phyloP scores from a whole-genome alignment of 2,888 invertebrate genomes.

The Glyphotaelius pellucidus region DNA sequence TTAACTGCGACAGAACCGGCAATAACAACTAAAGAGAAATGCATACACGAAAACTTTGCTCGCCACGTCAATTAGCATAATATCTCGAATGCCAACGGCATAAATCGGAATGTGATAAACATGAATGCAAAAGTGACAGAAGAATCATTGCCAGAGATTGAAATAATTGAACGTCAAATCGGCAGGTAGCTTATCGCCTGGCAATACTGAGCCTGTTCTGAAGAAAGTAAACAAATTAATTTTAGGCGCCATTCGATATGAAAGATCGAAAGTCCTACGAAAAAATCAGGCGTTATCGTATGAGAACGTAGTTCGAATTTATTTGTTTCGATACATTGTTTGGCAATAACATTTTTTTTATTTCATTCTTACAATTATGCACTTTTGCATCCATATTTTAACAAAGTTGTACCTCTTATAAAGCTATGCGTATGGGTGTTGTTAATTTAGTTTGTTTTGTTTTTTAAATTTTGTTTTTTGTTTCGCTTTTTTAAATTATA shows the following conservation, averaged over 20 bases:
- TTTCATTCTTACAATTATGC: too few species aligned
- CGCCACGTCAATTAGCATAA: slow-evolving; percentile 51
- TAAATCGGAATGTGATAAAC: slow-evolving; percentile 43
- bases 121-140: slow-evolving; percentile 26
- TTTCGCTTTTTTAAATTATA: too few species aligned
- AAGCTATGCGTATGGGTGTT: too few species aligned
- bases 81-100: slow-evolving; percentile 34
- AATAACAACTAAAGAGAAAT: slow-evolving; percentile 13
- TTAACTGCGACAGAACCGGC: slow-evolving; percentile 21
- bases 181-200: background rate
- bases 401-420: too few species aligned
- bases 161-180: background rate
- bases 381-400: too few species aligned
- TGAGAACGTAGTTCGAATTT: background rate
- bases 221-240: background rate
- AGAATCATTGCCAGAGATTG: slow-evolving; percentile 17
- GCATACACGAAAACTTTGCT: background rate
- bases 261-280: background rate
- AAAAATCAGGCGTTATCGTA: background rate
- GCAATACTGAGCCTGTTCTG: background rate
- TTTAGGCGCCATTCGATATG: background rate
- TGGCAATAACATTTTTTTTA: background rate
- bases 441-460: too few species aligned
- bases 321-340: background rate
- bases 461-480: too few species aligned